These are phyloP conservation scores for Apis dorsata DNA, from an alignment of 1,140 invertebrate genomes.

Conservation along the genomic window DNA sequence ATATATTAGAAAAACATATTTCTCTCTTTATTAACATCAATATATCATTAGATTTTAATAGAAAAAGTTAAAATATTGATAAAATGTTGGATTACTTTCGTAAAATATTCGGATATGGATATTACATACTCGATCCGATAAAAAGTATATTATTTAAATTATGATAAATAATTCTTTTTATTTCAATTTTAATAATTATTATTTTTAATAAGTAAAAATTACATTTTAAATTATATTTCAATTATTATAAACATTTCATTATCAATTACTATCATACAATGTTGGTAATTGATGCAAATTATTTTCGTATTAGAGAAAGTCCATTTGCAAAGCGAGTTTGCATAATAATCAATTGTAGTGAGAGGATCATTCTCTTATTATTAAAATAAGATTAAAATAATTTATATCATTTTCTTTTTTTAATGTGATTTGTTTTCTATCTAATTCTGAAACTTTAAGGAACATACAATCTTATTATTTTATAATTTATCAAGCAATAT, in stretches of 20 bases:
- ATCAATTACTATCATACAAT: neutral
- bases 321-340: neutral
- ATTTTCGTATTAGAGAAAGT: conserved; percentile 1
- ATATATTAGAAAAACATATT: neutral
- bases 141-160: neutral
- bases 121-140: neutral
- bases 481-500: neutral
- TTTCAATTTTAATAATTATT: neutral
- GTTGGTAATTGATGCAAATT: conserved; percentile 2
- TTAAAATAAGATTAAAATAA: neutral
- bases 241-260: neutral
- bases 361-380: conserved; percentile 9
- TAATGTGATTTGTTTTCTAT: conserved; percentile 1
- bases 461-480: neutral
- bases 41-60: neutral
- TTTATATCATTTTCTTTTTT: neutral
- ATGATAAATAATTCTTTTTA: neutral
- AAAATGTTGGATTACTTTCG: neutral
- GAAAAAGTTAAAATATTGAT: neutral
- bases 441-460: neutral
- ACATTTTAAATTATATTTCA: neutral
- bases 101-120: neutral
- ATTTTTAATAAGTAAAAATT: neutral
- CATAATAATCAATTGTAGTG: conserved; percentile 16
- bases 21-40: neutral